phyloP scores from a whole-genome alignment of 2,888 invertebrate species.

The Agrochola lychnidis region DNA sequence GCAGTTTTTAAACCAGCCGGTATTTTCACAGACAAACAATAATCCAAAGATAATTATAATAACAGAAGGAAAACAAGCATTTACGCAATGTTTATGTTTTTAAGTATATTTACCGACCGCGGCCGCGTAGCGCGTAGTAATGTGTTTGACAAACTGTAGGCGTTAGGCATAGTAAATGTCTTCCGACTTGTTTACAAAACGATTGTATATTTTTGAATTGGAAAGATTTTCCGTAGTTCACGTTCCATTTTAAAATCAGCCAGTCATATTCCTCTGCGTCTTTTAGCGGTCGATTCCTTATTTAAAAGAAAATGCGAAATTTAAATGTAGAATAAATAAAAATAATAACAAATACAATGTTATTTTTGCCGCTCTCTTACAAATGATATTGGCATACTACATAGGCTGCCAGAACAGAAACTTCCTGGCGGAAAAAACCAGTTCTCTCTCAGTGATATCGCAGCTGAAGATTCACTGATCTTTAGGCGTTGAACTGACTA shows the following conservation, averaged over 20 bases:
- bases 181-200: constrained; percentile 39
- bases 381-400: too few species aligned
- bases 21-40: constrained; percentile 32
- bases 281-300: too few species aligned
- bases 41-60: constrained; percentile 23
- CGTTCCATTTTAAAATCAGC: not conserved
- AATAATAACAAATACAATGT: too few species aligned
- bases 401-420: not conserved
- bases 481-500: not conserved
- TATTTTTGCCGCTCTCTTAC: too few species aligned
- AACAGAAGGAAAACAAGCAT: constrained; percentile 32
- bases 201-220: constrained; percentile 12
- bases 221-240: constrained; percentile 4
- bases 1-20: not conserved
- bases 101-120: constrained; percentile 59
- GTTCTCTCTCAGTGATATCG: not conserved
- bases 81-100: constrained; percentile 57
- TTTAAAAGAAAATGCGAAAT: not conserved
- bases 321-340: not conserved
- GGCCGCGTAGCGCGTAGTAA: constrained; percentile 47
- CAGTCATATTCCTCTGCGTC: not conserved
- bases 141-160: constrained; percentile 56
- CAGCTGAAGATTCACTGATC: not conserved
- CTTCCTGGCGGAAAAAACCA: not conserved
- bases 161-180: constrained; percentile 35